Conservation (phyloP, 2,797 vertebrate genomes). For the Scarus forsteni region DNA sequence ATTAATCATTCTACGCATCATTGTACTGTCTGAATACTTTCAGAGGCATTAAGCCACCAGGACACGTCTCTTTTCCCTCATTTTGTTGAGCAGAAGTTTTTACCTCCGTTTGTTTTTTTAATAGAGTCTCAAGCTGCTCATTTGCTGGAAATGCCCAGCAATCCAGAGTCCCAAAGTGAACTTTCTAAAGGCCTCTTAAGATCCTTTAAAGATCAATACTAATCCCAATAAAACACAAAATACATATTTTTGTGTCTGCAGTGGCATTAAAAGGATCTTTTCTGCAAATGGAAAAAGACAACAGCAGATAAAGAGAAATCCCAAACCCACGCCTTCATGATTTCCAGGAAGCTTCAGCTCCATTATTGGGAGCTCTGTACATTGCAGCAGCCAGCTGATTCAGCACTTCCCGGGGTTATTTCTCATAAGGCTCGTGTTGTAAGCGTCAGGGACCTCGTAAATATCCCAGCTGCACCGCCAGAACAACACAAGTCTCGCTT, state of each 20-base stretch:
- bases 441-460: constrained; percentile 70
- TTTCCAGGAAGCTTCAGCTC: constrained; percentile 62
- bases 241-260: constrained; percentile 11
- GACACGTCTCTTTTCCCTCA: constrained; percentile 4
- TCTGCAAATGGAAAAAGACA: constrained; percentile 49
- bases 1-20: too few relatives aligned
- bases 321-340: constrained; percentile 65
- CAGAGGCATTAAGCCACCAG: too few relatives aligned
- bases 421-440: constrained; percentile 67
- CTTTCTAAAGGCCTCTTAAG: not conserved
- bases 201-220: constrained; percentile 52
- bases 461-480: constrained; percentile 68
- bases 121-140: constrained; percentile 32
- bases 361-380: constrained; percentile 56
- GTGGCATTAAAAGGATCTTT: not conserved
- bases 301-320: constrained; percentile 55
- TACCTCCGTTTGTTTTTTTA: constrained; percentile 43
- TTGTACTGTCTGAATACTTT: too few relatives aligned
- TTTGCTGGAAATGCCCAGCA: constrained; percentile 31
- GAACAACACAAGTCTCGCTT: constrained; percentile 60
- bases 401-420: constrained; percentile 74
- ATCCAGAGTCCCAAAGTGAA: constrained; percentile 16
- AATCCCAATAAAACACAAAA: constrained; percentile 45
- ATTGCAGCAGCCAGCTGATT: constrained; percentile 66
- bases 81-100: constrained; percentile 31